Conservation (phyloP, 2,113 vertebrate species). For the Channa maculata region DNA sequence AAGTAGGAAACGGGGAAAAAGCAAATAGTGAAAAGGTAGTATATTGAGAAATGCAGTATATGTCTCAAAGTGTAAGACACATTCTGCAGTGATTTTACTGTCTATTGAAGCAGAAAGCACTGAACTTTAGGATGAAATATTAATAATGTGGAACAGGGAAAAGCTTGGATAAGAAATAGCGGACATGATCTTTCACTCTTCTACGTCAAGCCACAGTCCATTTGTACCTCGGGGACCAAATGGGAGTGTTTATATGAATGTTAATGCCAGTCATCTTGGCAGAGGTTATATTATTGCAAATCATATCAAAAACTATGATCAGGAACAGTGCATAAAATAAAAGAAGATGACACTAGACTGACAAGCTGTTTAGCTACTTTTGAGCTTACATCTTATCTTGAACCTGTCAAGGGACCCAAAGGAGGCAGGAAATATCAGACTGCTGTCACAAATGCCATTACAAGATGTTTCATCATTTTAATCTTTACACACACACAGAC, state of each 20-base stretch:
- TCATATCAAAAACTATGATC: constrained; percentile 48
- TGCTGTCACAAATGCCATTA: constrained; percentile 53
- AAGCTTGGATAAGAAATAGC: constrained; percentile 67
- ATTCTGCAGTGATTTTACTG: constrained; percentile 80
- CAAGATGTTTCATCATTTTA: constrained; percentile 63
- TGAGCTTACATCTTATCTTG: constrained; percentile 35
- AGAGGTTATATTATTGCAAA: constrained; percentile 18
- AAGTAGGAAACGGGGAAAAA: constrained; percentile 20
- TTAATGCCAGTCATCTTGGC: constrained; percentile 36
- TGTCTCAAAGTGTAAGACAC: constrained; percentile 71
- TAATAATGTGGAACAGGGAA: constrained; percentile 75
- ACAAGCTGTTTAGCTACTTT: constrained; percentile 40
- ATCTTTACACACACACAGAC: constrained; percentile 41
- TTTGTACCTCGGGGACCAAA: constrained; percentile 46
- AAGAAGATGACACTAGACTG: constrained; percentile 3
- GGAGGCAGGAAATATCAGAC: constrained; percentile 44
- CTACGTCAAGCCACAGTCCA: constrained; percentile 53
- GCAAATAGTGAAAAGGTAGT: constrained; percentile 32
- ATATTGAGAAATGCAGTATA: constrained; percentile 65
- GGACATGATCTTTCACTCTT: constrained; percentile 76
- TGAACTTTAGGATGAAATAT: constrained; percentile 84
- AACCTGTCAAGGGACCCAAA: constrained; percentile 50
- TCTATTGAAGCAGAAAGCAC: constrained; percentile 80
- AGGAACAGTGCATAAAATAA: constrained; percentile 18
- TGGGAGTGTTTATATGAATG: constrained; percentile 31